Base-by-base conservation (phyloP, 2,113 vertebrate genomes). In the Hippocampus mohnikei region DNA sequence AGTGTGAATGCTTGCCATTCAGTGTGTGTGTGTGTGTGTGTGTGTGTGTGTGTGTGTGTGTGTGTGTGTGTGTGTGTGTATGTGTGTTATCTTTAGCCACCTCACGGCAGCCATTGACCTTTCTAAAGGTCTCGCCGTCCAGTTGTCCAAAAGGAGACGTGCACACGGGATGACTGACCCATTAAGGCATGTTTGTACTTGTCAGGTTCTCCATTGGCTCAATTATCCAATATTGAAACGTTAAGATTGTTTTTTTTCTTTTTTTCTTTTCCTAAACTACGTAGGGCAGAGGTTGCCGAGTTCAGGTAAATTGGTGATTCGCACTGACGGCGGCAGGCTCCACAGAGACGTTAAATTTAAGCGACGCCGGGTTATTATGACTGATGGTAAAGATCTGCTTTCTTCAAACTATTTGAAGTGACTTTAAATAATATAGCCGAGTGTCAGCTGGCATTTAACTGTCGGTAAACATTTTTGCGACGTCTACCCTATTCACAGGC, bases 81-180 rank as follows among this genome's bases (percentile, higher is more conserved):
- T 8, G 48, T 3, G 59, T 84, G 75, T 88, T 90, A 85, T 90
- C 85, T 90, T 88, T 84, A 83, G 81, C 83, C 75, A 84, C 83
- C 77, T 85, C 73, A 78, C 66, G 77, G 67, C 61, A 79, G 76
- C 80, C 50, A 0, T 65, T 88, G 86, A 89, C 82, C 87, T 89
- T 90, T 87, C 70, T 61, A 77, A 88, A 84, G 84, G 86, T 87
- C 81, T 75, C 66, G 60, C 60, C 66, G 80, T 84, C 83, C 84
- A 85, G 80, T 81, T 85, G 83, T 82, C 79, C 69, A 80, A 81
- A 83, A 55, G 70, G 62, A 73, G 62, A 63, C 62, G 58, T 1
- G 59, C 60, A 76, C 42, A 44, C 77, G 25, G 59, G 52, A 55
- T 63, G 76, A 77, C 60, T 71, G 77, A 74, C 80, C 72, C 61